phyloP scores from a whole-genome alignment of 2,113 vertebrate genomes.

The Cercopithecus mona region DNA sequence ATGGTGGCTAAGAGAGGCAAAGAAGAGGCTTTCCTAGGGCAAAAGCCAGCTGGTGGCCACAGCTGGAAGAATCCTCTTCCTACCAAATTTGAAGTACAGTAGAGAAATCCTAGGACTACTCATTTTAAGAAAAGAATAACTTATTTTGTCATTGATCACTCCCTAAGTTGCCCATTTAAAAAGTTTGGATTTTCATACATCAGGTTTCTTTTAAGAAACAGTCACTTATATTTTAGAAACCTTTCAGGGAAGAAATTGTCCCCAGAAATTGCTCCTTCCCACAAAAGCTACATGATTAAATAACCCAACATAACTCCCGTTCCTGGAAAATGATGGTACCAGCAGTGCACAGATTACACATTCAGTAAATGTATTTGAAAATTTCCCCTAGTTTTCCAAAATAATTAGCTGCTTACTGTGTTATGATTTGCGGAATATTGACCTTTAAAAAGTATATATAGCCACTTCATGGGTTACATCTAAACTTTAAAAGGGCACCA shows the following conservation, averaged over 20 bases:
- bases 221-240: conserved; percentile 35
- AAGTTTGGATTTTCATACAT: conserved; percentile 60
- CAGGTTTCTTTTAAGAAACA: conserved; percentile 45
- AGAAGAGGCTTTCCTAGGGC: neutral
- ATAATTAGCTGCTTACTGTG: conserved; percentile 40
- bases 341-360: conserved; percentile 29
- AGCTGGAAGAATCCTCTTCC: neutral
- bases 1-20: neutral
- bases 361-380: conserved; percentile 41
- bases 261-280: conserved; percentile 42
- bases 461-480: neutral
- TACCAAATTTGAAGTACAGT: neutral
- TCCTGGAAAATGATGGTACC: neutral
- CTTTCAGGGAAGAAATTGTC: conserved; percentile 53
- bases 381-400: conserved; percentile 37
- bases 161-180: conserved; percentile 15
- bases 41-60: neutral
- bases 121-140: conserved; percentile 42
- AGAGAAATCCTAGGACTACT: neutral
- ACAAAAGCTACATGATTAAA: conserved; percentile 54
- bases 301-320: neutral
- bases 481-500: conserved; percentile 51
- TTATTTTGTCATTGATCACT: conserved; percentile 27
- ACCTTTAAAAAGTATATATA: conserved; percentile 53
- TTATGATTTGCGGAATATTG: conserved; percentile 51